A percentile compares a stretch with the other conserved stretches of the same genome.
Conservation (phyloP, 2,888 invertebrate species). For the Cataglyphis albicans region DNA sequence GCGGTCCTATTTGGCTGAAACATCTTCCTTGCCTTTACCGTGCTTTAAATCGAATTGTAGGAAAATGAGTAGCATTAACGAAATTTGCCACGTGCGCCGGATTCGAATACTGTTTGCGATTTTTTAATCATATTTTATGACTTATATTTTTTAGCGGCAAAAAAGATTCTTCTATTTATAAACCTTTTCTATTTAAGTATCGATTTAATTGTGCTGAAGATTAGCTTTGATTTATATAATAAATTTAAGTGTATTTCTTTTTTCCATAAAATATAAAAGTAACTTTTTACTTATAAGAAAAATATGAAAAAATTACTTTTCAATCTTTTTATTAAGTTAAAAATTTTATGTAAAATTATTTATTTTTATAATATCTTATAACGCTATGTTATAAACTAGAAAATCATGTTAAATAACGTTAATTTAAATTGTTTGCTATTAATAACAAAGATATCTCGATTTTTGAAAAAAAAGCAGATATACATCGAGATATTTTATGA, state of each 20-base stretch:
- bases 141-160: neutral
- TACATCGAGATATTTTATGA: neutral
- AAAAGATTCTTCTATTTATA: neutral
- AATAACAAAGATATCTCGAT: neutral
- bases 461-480: neutral
- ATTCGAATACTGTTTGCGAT: neutral
- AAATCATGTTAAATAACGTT: neutral
- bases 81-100: neutral
- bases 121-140: neutral
- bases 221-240: neutral
- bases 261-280: neutral
- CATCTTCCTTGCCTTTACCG: constrained; percentile 24
- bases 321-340: neutral
- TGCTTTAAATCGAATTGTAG: constrained; percentile 29
- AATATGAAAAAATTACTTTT: neutral
- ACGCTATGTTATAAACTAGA: neutral
- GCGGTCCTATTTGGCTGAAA: constrained; percentile 42
- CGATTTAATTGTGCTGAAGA: neutral
- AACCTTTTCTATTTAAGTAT: neutral
- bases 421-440: neutral
- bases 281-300: neutral
- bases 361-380: no score
- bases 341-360: neutral
- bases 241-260: neutral
- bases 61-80: constrained; percentile 8